Base-by-base conservation (phyloP, 1,140 invertebrate genomes). In the Marisa cornuarietis region DNA sequence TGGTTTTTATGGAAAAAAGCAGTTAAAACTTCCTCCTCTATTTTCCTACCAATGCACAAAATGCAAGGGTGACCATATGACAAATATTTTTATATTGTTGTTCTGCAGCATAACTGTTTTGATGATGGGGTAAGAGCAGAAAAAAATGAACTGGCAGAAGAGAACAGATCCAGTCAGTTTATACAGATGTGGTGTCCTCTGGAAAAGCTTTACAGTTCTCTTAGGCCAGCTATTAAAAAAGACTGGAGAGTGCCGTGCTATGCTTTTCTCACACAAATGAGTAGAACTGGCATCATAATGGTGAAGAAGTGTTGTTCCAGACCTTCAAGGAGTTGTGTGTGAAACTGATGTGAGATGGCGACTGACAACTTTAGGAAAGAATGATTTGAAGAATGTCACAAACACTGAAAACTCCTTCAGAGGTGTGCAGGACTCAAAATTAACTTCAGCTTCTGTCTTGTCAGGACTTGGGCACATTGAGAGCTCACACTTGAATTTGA, bases 331-430 rank as follows among this genome's bases (percentile, higher is more conserved):
- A 63, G 49, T 54, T 73, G 62, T 71, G 13, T 42, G 31, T 58
- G 8, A 58, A 58, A 58, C 2, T 14, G 54, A 58, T 58, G 54
- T 58, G 54, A 58, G 54, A 58, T 58, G 54, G 16, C 9, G 54
- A 58, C 54, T 58, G 54, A 74, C 71, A 24, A 74, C 51, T 63
- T 63, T 73, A 1, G 69, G 42, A 58, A 79, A 66, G 51, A 68
- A 79, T 1, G 78, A 73, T 63, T 51, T 79, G 78, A 79, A 79
- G 69, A 74, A 79, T 22, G 78, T 54, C n/a, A 51, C 24, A 61
- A 79, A 79, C 18, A 66, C 61, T 11, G 26, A 68, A 49, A 73
- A 79, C 42, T 79, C 78, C 11, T 74, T 79, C 58, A 76, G 11
- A 14, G 74, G 61, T 26, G 58, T 49, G 20, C 16, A 54, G 6